A percentile compares a stretch with the other conserved stretches of the same genome.
These are phyloP conservation scores for Crotalus viridis DNA, from an alignment of 2,113 vertebrate genomes.

Conservation along the genomic window DNA sequence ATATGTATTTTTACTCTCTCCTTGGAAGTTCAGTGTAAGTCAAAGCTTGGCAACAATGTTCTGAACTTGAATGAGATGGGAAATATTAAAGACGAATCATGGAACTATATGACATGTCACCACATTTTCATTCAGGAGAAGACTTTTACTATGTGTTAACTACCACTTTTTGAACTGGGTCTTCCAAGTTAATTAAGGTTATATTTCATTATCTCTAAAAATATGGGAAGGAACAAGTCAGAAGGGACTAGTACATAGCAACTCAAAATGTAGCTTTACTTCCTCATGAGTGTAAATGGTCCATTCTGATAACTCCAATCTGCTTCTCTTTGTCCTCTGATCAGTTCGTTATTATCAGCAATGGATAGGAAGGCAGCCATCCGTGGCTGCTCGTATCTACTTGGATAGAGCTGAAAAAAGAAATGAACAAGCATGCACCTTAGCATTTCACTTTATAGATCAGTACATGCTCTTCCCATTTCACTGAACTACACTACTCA, in stretches of 20 bases:
- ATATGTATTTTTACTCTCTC: not conserved
- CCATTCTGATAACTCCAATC: conserved; percentile 61
- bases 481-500: not conserved
- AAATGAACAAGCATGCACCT: not conserved
- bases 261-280: conserved; percentile 56
- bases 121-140: not conserved
- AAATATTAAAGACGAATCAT: not conserved
- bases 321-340: conserved; percentile 58
- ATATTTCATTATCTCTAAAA: not conserved
- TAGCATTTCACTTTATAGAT: not conserved
- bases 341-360: conserved; percentile 59
- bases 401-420: conserved; percentile 56
- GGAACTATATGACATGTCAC: not conserved
- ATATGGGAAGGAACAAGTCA: not conserved
- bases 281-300: conserved; percentile 66
- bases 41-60: not conserved
- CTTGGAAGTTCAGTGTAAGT: not conserved
- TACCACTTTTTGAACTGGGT: not conserved
- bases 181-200: not conserved
- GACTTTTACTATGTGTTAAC: not conserved
- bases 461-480: not conserved
- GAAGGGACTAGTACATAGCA: not conserved
- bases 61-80: not conserved
- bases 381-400: conserved; percentile 39
- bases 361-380: conserved; percentile 59